Evolutionary conservation across 2,113 vertebrate genomes (phyloP).

Genomic region (Miniopterus natalensis): DNA sequence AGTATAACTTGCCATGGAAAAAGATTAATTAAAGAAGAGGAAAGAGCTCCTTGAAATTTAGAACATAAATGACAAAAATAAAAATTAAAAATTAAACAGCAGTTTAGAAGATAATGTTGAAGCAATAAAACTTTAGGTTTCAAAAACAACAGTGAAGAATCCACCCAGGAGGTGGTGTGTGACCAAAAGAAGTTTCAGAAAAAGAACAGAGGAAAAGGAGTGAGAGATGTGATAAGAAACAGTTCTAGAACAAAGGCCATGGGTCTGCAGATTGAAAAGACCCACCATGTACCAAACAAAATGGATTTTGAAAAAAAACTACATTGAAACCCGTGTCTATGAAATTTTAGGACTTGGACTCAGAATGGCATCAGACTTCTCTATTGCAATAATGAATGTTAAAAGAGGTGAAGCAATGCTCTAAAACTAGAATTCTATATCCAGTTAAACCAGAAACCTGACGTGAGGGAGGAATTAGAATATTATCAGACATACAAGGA

Average conservation of each 20-base stretch:
- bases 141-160: not conserved
- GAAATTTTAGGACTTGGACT: slow-evolving; percentile 1
- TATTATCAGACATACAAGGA: not conserved
- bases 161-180: not conserved
- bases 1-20: not conserved
- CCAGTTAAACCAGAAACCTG: not conserved
- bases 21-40: not conserved
- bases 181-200: not conserved
- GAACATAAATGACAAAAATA: not conserved
- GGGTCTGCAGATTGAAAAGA: not conserved
- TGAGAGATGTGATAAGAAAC: not conserved
- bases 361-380: not conserved
- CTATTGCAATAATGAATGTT: not conserved
- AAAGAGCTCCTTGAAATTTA: not conserved
- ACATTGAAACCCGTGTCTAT: not conserved
- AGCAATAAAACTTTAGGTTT: slow-evolving; percentile 13
- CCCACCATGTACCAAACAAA: not conserved
- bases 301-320: not conserved
- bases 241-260: not conserved
- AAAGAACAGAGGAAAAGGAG: not conserved
- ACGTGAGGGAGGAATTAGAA: not conserved
- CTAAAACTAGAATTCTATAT: not conserved
- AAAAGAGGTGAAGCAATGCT: not conserved
- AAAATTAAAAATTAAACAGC: slow-evolving; percentile 5
- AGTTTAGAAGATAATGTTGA: not conserved